Evolutionary conservation across 2,888 invertebrate genomes (phyloP), one percentile per base, ranked within the genome.

Genomic region (Hyposoter didymator): DNA sequence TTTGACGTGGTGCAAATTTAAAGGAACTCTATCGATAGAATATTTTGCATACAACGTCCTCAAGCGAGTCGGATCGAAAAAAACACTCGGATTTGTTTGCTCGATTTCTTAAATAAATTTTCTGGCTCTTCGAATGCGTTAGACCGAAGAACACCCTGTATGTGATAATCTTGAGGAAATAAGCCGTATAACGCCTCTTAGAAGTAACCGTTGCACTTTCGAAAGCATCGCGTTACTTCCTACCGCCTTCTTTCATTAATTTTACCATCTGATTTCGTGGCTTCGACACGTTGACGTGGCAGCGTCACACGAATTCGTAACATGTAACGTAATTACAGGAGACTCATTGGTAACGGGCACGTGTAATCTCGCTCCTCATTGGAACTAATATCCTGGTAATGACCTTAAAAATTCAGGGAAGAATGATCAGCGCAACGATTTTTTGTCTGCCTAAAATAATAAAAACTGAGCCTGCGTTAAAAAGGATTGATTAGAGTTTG

Each of bases 171-270:
- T 22, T 0, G 12, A 78, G 59, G 69, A 49, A 64, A 78, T 45
- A 39, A 66, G 49, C 22, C 66, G 43, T 45, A 75, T 76, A 84
- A 89, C 88, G 85, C 78, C 87, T 87, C 67, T 82, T 84, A 86
- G 67, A 81, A 87, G 87, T 67, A 82, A 64, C 87, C 87, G 87
- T 86, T 88, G 89, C 88, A 88, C 90, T 90, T 90, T 89, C 90
- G 86, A 90, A 89, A 88, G 80, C 62, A 69, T 79, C 66, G 67
- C 62, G 70, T 76, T 55, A 19, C 78, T 62, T 62, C 39, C 62
- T 35, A 12, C 66, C 28, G 52, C 32, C 72, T 19, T 14, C 75
- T 78, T 75, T 82, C 74, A 70, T 82, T 82, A 78, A 39, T 85
- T 84, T 70, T 49, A 85, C 82, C 80, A 82, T 84, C 78, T 70